Percentiles rank a stretch among this genome's conserved stretches.
These are phyloP conservation scores for Marcusenius ussheri DNA, from an alignment of 2,113 vertebrate genomes.

Conservation along the genomic window DNA sequence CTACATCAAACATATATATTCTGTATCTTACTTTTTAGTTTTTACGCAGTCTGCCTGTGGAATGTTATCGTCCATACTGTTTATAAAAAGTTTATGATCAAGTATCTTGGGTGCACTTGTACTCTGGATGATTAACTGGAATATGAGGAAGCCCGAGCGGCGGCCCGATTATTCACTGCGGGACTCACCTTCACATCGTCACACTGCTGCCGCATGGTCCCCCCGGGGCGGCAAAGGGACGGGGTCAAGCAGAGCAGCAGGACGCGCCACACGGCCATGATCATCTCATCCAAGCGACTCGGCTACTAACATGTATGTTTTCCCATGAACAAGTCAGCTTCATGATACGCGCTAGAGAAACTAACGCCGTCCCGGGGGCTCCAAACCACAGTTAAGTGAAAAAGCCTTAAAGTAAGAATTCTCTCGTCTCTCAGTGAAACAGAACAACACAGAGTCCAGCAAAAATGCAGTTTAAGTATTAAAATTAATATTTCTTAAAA, in stretches of 20 bases:
- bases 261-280: not conserved
- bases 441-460: not conserved
- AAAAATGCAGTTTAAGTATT: not conserved
- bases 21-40: not conserved
- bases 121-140: not conserved
- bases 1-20: not conserved
- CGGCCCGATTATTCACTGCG: not conserved
- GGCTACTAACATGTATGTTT: not conserved
- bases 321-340: not conserved
- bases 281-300: not conserved
- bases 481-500: not conserved
- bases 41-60: not conserved
- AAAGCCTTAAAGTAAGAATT: not conserved
- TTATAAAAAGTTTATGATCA: not conserved
- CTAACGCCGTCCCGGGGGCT: not conserved
- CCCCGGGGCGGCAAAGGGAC: not conserved
- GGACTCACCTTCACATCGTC: constrained; percentile 21
- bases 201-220: not conserved
- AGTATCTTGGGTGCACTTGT: not conserved
- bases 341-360: not conserved
- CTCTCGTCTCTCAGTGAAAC: not conserved
- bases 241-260: not conserved
- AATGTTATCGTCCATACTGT: not conserved
- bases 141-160: not conserved
- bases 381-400: not conserved